phyloP scores from a whole-genome alignment of 2,113 vertebrate species.

The Oceanodroma tethys region DNA sequence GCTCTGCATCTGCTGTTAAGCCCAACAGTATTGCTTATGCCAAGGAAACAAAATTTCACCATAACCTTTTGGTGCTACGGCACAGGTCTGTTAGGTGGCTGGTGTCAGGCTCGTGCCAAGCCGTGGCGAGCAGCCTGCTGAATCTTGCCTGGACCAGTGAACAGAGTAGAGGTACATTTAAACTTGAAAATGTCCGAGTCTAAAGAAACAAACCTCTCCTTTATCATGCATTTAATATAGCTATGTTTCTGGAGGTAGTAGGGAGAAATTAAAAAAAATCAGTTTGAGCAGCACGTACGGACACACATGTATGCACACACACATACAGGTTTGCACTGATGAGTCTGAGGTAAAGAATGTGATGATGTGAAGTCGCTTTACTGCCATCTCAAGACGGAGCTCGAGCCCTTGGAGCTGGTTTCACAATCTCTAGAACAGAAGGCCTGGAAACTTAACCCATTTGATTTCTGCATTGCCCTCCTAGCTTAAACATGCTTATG shows the following conservation, averaged over 20 bases:
- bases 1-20: conserved; percentile 4
- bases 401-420: not conserved
- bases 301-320: not conserved
- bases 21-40: not conserved
- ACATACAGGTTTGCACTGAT: not conserved
- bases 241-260: not conserved
- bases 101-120: not conserved
- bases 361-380: not conserved
- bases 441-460: not conserved
- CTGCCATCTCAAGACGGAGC: not conserved
- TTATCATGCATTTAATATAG: not conserved
- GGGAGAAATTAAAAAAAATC: not conserved
- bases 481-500: not conserved
- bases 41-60: not conserved
- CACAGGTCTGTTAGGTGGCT: not conserved
- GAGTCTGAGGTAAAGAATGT: not conserved
- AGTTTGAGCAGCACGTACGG: not conserved
- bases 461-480: not conserved
- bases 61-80: not conserved
- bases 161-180: not conserved
- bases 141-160: not conserved
- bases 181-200: not conserved
- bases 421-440: not conserved
- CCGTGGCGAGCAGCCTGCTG: not conserved
- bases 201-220: not conserved